Evolutionary conservation across 2,888 invertebrate species (phyloP), one percentile per base, ranked within the genome.

Genomic region (Herminia tarsipennalis): DNA sequence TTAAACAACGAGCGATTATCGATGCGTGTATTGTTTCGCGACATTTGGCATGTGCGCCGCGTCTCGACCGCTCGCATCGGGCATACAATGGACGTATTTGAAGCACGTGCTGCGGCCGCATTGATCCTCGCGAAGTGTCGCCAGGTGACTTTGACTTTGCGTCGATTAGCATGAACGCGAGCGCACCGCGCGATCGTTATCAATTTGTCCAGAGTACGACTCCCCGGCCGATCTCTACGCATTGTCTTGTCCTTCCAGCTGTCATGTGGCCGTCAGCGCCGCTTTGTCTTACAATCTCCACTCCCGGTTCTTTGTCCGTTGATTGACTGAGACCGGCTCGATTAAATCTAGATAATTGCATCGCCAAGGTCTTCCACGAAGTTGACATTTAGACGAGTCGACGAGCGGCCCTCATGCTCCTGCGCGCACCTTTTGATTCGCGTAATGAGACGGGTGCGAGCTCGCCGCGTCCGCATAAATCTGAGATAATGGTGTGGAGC

Each of bases 71-170:
- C 67, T 76, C 85, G 79, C 85, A 78, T 81, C 81, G 77, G 73
- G 83, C 83, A 86, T 82, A 89, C 88, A 88, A 89, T 89, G 76
- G 87, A 66, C 75, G 81, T 78, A 75, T 78, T 75, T 75, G 73
- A 76, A 83, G 86, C 89, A 88, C 89, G 89, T 87, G 90, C 88
- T 86, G 81, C 80, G 84, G 79, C 66, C 68, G 77, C 76, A 83
- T 87, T 83, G 88, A 86, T 84, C 78, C 76, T 66, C 68, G 67
- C 67, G 57, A 67, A 63, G 70, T 70, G 73, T 73, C 78, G 74
- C 78, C 79, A 75, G 81, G 81, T 83, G 83, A 84, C 82, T 80
- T 78, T 75, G 78, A 73, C 84, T 78, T 66, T 60, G 75, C 66
- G 72, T 61, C 81, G 86, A 86, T 88, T 87, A 84, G 80, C 86